Evolutionary conservation across 2,797 vertebrate species (phyloP).

Genomic region (Anableps anableps): DNA sequence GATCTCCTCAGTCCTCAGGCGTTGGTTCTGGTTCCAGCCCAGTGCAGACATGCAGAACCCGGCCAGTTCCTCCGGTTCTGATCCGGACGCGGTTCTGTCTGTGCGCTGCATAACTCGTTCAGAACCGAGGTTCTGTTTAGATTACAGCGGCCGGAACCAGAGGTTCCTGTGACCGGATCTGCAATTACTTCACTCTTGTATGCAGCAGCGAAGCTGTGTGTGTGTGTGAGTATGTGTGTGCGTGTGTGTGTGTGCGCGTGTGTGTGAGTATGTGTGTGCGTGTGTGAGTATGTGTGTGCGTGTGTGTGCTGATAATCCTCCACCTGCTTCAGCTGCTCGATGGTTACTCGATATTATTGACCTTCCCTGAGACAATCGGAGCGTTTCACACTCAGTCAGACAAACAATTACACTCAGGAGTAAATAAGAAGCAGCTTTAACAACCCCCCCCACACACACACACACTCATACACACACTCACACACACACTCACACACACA

Average conservation of each 20-base stretch:
- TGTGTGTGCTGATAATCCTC: conserved; percentile 19
- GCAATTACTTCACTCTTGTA: neutral
- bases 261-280: too few species aligned
- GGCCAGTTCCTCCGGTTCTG: neutral
- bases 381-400: conserved; percentile 35
- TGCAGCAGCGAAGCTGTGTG: neutral
- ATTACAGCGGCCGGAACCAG: neutral
- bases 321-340: conserved; percentile 65
- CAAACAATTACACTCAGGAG: conserved; percentile 46
- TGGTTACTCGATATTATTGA: conserved; percentile 75
- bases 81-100: neutral
- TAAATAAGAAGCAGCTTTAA: conserved; percentile 50
- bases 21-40: too few species aligned
- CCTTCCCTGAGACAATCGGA: conserved; percentile 38
- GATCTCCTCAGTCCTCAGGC: too few species aligned
- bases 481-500: neutral
- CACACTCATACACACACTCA: too few species aligned
- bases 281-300: too few species aligned
- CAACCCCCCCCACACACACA: neutral
- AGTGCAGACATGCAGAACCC: too few species aligned
- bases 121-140: neutral
- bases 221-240: too few species aligned
- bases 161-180: neutral
- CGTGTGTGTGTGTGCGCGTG: too few species aligned
- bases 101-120: neutral